A percentile compares a stretch with the other conserved stretches of the same genome.
These are phyloP conservation scores for Erpornis zantholeuca DNA, from an alignment of 2,113 vertebrate species.

Conservation along the genomic window DNA sequence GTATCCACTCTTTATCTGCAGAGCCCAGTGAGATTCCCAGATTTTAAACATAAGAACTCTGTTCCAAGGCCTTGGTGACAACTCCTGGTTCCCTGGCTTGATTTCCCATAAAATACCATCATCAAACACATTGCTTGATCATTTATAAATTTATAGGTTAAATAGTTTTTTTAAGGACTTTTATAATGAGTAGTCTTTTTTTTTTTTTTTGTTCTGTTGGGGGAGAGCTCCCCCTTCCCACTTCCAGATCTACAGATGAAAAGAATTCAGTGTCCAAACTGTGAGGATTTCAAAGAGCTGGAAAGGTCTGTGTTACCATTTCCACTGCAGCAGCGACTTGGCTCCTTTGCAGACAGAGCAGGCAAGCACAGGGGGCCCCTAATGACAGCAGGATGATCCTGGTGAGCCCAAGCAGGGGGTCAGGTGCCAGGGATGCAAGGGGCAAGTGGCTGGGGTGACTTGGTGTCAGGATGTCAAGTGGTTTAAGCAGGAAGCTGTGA, in stretches of 20 bases:
- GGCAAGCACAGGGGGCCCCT: rapidly evolving
- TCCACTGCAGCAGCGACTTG: neutral
- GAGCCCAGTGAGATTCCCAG: neutral
- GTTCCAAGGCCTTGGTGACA: neutral
- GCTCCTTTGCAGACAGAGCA: neutral
- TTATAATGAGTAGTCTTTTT: neutral
- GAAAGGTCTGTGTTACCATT: neutral
- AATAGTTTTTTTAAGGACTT: neutral
- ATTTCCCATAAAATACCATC: neutral
- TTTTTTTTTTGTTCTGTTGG: neutral
- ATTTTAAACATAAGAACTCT: neutral
- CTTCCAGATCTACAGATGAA: neutral
- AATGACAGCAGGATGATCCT: constrained; percentile 1
- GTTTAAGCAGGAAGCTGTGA: neutral
- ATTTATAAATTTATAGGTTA: neutral
- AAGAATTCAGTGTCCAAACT: neutral
- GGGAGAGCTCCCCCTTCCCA: neutral
- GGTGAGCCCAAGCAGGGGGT: constrained; percentile 32
- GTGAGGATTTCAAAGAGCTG: neutral
- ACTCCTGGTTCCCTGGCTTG: neutral
- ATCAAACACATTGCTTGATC: neutral
- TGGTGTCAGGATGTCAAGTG: constrained; percentile 13
- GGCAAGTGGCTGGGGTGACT: neutral
- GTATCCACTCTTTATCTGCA: neutral
- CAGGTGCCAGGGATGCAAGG: neutral